These are phyloP conservation scores for Xenopus tropicalis DNA, from an alignment of 2,113 vertebrate species.

Conservation along the genomic window DNA sequence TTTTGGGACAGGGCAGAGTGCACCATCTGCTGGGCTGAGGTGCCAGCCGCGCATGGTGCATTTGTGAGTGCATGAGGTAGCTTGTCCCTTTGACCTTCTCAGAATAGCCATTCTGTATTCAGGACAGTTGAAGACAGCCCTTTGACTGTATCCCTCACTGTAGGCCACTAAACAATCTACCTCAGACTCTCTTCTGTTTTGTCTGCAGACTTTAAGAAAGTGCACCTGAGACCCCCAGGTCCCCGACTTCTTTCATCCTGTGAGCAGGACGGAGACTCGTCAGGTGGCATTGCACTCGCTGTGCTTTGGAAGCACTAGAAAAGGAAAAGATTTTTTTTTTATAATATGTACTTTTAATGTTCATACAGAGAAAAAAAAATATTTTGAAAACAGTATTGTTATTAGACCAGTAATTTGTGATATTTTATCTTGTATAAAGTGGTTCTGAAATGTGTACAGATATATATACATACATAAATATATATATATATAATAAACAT, in stretches of 20 bases:
- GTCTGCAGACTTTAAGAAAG: slow-evolving; percentile 73
- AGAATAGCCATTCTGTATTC: slow-evolving; percentile 65
- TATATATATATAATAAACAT: slow-evolving; percentile 68
- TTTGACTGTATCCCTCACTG: slow-evolving; percentile 59
- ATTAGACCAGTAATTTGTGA: slow-evolving; percentile 82
- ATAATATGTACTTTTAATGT: slow-evolving; percentile 85
- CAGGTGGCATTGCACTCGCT: slow-evolving; percentile 71
- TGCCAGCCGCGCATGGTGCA: slow-evolving; percentile 59
- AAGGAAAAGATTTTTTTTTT: slow-evolving; percentile 63
- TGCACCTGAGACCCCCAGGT: slow-evolving; percentile 65
- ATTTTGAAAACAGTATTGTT: slow-evolving; percentile 91
- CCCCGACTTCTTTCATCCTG: slow-evolving; percentile 66
- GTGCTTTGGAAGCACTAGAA: slow-evolving; percentile 76
- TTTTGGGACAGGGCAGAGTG: slow-evolving; percentile 51
- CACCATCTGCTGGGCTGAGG: slow-evolving; percentile 40
- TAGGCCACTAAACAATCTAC: slow-evolving; percentile 73
- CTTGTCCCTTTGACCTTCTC: slow-evolving; percentile 60
- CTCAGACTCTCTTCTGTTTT: slow-evolving; percentile 78
- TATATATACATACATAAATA: slow-evolving; percentile 15
- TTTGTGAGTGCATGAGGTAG: slow-evolving; percentile 57
- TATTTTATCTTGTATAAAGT: slow-evolving; percentile 87
- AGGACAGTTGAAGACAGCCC: slow-evolving; percentile 61
- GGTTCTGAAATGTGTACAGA: slow-evolving; percentile 80
- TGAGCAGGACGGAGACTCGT: slow-evolving; percentile 68
- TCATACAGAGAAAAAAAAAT: slow-evolving; percentile 72